phyloP scores from a whole-genome alignment of 2,113 vertebrate genomes.

The Pandion haliaetus region DNA sequence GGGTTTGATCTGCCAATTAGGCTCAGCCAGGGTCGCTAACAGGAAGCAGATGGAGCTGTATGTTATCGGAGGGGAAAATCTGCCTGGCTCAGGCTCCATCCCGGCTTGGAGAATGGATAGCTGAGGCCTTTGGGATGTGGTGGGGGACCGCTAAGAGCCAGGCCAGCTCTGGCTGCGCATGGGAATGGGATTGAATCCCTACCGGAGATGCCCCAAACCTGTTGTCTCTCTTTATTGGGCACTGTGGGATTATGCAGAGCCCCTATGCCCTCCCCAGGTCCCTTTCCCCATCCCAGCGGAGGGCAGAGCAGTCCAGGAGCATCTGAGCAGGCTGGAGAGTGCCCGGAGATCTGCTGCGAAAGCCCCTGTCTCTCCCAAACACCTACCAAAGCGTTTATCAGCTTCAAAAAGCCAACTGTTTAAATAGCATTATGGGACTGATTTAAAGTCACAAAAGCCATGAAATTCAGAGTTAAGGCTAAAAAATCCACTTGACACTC shows the following conservation, averaged over 20 bases:
- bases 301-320: neutral
- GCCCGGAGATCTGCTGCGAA: neutral
- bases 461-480: slow-evolving; percentile 43
- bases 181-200: neutral
- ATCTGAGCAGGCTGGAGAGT: neutral
- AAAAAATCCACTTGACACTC: slow-evolving; percentile 14
- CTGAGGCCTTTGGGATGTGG: fast-evolving
- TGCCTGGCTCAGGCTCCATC: neutral
- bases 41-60: slow-evolving; percentile 57
- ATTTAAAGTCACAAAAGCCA: slow-evolving; percentile 48
- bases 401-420: neutral
- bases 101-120: fast-evolving
- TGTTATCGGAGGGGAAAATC: neutral
- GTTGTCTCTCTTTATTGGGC: fast-evolving
- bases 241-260: fast-evolving
- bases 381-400: neutral
- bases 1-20: slow-evolving; percentile 63
- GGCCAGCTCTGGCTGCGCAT: fast-evolving
- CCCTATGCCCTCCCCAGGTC: fast-evolving
- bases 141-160: neutral
- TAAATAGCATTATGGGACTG: slow-evolving; percentile 7
- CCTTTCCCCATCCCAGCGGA: fast-evolving
- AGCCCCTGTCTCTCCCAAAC: neutral
- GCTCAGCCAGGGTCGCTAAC: slow-evolving; percentile 42
- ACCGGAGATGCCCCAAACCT: neutral